Evolutionary conservation across 2,797 vertebrate species (phyloP).

Genomic region (Petrocephalus sullivani): DNA sequence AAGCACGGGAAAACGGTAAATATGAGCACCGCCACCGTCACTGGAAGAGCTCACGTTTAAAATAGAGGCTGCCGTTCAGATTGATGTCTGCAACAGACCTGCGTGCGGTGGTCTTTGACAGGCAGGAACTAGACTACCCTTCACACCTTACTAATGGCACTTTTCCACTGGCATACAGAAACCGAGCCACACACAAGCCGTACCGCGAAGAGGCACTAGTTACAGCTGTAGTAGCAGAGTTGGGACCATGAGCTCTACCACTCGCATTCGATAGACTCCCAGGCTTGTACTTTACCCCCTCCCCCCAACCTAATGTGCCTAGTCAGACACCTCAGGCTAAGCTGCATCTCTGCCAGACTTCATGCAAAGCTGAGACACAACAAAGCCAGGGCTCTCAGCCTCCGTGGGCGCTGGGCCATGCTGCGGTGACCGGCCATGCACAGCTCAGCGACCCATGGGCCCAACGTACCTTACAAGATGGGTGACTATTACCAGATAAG

Average conservation of each 20-base stretch:
- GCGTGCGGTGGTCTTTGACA: slow-evolving; percentile 33
- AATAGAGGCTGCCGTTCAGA: slow-evolving; percentile 18
- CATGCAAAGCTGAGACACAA: slow-evolving; percentile 13
- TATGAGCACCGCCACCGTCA: slow-evolving; percentile 9
- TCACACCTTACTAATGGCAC: no score
- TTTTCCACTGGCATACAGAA: no score
- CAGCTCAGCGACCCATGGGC: background rate
- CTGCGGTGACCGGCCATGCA: background rate
- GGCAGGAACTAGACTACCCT: slow-evolving; percentile 20
- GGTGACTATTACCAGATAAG: slow-evolving; percentile 65
- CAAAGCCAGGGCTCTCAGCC: slow-evolving; percentile 35
- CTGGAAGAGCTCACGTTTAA: background rate
- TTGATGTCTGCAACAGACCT: background rate
- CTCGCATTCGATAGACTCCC: background rate
- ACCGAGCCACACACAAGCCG: no score
- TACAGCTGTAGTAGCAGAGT: slow-evolving; percentile 21
- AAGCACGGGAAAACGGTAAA: slow-evolving; percentile 13
- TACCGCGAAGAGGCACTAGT: no score
- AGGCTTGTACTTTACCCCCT: background rate
- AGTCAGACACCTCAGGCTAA: background rate
- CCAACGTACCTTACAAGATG: slow-evolving; percentile 67
- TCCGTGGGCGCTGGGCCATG: background rate
- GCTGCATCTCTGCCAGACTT: background rate
- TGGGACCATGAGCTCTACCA: slow-evolving; percentile 16
- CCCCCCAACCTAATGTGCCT: background rate